Evolutionary conservation across 1,140 invertebrate genomes (phyloP), one percentile per base, ranked within the genome.

Genomic region (Cardiocondyla obscurior): DNA sequence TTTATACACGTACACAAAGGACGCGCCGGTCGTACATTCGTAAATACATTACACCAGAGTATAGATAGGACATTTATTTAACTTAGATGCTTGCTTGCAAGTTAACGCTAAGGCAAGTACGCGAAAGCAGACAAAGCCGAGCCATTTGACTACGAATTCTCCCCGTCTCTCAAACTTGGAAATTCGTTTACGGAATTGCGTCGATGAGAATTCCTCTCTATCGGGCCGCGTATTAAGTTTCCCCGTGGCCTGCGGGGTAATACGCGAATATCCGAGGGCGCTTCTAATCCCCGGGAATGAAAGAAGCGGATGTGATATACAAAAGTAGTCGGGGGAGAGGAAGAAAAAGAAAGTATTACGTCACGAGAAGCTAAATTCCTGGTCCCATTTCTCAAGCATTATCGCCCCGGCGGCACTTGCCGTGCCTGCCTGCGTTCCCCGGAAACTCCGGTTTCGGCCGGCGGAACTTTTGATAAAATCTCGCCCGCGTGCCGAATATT

Each of bases 341-440:
- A 87, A 82, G 73, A n/a, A n/a, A n/a, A n/a, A n/a, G n/a, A n/a
- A n/a, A n/a, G n/a, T n/a, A n/a, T n/a, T n/a, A n/a, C n/a, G n/a
- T 87, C 81, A 82, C 79, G 57, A 88, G 55, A 87, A 84, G 85
- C 79, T 73, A 85, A 62, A 79, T 89, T 88, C 83, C 87, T 90
- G 89, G 89, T 90, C 87, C 89, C 89, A 87, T 88, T 84, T 88
- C 85, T 89, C 87, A 87, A 89, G 44, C 84, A 86, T 73, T 85
- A 88, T 86, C 72, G 57, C 62, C n/a, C n/a, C 81, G 46, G 57
- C 53, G 83, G 79, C 69, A 57, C 74, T 83, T 58, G 53, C 57
- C 72, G 72, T 44, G 60, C 22, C 25, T 19, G 46, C 12, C 28
- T n/a, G 44, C 53, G 49, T 81, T 57, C 30, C 19, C 53, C n/a